Base-by-base conservation (phyloP, 2,888 invertebrate species). In the Monopis laevigella region DNA sequence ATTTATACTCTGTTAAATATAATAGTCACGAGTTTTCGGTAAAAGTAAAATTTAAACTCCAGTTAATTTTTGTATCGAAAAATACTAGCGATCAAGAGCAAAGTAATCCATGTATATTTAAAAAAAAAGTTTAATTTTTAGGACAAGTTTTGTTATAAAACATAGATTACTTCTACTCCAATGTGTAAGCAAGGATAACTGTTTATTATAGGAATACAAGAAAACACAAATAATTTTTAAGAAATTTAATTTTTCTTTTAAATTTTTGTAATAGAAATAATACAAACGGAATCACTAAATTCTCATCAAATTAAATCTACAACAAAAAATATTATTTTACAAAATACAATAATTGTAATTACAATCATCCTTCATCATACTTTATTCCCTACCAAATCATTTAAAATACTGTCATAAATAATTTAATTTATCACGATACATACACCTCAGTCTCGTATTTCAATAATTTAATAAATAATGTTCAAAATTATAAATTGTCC, bases 331-430 rank as follows among this genome's bases (percentile, higher is more conserved):
- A 43, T 26, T 35, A 39, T 43, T 38, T 36, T 18, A 24, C 14
- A 30, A 40, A 40, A 42, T 38, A 40, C 26, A 43, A 42, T 39
- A 41, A 46, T 41, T 32, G 18, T 14, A 41, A 32, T 32, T 17
- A 32, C 32, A 32, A 32, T 13, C 32, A 32, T 28, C n/a, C n/a
- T 11, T 29, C 41, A 45, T 44, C 43, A 40, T 42, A 27, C 45
- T 43, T 40, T 45, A 59, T 53, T 11, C 17, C 59, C 61, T 58
- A 60, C 59, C 55, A 65, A 59, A 68, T 63, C 62, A 59, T 62
- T 59, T 61, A 59, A 52, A 78, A 77, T 77, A 80, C 75, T 78
- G 75, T 69, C 69, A 70, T 67, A 65, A 78, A 80, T 78, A 78
- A 80, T 77, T 77, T 75, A 78, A 67, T 67, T 36, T 71, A 73